Percentiles rank a stretch among this genome's conserved stretches.
These are phyloP conservation scores for Carollia perspicillata DNA, from an alignment of 2,113 vertebrate genomes.

Conservation along the genomic window DNA sequence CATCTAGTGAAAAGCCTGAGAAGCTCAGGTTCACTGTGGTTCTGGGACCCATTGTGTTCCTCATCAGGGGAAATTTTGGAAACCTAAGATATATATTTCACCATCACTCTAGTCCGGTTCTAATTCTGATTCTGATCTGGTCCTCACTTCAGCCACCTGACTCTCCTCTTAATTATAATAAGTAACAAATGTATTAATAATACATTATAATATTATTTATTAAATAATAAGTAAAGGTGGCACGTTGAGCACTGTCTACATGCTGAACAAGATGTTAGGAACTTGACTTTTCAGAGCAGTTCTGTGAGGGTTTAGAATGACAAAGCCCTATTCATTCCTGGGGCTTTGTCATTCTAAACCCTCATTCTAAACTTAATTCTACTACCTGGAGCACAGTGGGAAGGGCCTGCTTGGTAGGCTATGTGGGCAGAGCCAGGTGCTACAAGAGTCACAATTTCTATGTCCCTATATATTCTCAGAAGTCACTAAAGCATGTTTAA, in stretches of 20 bases:
- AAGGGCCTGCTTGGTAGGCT: neutral
- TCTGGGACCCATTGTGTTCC: neutral
- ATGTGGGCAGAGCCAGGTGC: neutral
- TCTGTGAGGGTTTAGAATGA: neutral
- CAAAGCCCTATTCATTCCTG: neutral
- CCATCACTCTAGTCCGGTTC: neutral
- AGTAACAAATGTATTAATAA: neutral
- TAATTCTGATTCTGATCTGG: neutral
- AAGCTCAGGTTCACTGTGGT: neutral
- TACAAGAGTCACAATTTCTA: neutral
- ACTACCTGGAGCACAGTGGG: neutral
- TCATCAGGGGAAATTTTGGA: neutral
- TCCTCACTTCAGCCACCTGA: neutral
- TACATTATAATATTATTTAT: neutral
- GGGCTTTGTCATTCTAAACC: too few relatives aligned
- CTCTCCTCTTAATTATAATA: neutral
- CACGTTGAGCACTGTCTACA: neutral
- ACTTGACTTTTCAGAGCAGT: neutral
- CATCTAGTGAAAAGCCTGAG: neutral
- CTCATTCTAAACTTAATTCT: neutral
- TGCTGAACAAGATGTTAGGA: neutral
- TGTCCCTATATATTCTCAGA: neutral
- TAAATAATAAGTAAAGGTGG: neutral
- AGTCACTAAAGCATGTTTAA: neutral
- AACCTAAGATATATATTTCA: neutral